These are phyloP conservation scores for Chlamydotis undulata DNA, from an alignment of 2,113 vertebrate genomes.

Conservation along the genomic window DNA sequence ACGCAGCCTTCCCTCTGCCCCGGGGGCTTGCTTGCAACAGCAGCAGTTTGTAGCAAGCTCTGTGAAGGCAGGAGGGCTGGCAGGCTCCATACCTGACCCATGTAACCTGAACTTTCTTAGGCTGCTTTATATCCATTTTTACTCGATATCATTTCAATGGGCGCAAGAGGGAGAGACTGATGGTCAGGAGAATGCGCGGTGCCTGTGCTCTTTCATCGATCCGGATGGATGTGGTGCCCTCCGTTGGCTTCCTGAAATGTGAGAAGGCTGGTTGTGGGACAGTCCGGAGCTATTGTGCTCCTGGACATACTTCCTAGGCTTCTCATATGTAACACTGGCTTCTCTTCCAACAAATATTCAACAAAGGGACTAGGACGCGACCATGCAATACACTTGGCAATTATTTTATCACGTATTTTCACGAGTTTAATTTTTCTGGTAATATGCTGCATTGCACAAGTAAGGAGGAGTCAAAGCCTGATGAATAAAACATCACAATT, in stretches of 20 bases:
- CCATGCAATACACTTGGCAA: rapidly evolving
- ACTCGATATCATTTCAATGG: not conserved
- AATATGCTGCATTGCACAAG: not conserved
- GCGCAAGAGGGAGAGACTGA: not conserved
- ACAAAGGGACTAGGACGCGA: not conserved
- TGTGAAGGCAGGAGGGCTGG: not conserved
- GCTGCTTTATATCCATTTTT: rapidly evolving
- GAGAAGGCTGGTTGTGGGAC: not conserved
- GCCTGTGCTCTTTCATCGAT: not conserved
- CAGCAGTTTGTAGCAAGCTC: not conserved
- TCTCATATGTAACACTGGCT: not conserved
- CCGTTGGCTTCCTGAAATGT: not conserved
- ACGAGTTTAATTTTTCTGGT: not conserved
- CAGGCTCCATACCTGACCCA: not conserved
- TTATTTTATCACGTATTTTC: not conserved
- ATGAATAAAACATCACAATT: conserved; percentile 3
- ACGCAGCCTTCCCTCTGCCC: conserved; percentile 44
- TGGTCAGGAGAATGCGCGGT: not conserved
- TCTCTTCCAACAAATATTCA: not conserved
- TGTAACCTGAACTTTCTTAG: not conserved
- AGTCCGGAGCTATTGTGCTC: not conserved
- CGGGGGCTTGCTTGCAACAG: conserved; percentile 2
- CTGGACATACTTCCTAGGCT: not conserved
- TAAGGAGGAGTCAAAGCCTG: not conserved
- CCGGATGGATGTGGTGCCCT: not conserved